These are phyloP conservation scores for Coracias cyanogaster DNA, from an alignment of 2,797 vertebrate species.

Conservation along the genomic window DNA sequence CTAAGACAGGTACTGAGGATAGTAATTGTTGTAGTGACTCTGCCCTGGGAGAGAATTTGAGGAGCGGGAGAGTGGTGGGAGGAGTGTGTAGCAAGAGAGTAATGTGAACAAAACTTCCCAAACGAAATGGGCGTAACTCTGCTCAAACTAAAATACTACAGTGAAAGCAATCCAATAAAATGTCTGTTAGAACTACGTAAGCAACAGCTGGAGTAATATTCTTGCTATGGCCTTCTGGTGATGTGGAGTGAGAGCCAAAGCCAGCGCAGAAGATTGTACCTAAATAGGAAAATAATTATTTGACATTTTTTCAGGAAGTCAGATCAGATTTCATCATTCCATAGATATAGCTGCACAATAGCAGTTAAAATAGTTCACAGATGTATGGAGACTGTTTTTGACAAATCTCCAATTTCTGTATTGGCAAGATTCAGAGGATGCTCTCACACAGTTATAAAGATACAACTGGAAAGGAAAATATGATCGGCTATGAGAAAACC, in stretches of 20 bases:
- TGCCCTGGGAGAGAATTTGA: not conserved
- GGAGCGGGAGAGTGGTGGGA: not conserved
- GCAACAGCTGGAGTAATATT: not conserved
- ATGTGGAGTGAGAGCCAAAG: not conserved
- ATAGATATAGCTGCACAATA: not conserved
- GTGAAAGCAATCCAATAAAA: not conserved
- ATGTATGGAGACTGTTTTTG: not conserved
- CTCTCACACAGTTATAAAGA: not conserved
- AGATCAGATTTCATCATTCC: not conserved
- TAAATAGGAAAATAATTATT: not conserved
- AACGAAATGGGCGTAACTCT: not conserved
- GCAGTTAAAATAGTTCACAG: not conserved
- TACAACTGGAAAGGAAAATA: not conserved
- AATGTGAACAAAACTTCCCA: not conserved
- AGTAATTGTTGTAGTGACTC: not conserved
- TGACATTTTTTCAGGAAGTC: not conserved
- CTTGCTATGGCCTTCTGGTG: not conserved
- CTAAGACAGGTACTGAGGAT: not conserved
- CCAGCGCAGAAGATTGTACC: not conserved
- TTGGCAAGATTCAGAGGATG: not conserved
- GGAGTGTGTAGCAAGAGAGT: not conserved
- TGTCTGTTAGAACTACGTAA: not conserved
- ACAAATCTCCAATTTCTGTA: not conserved
- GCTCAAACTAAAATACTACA: not conserved
- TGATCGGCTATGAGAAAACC: not conserved